Conservation (phyloP, 2,797 vertebrate species). For the Antrozous pallidus region DNA sequence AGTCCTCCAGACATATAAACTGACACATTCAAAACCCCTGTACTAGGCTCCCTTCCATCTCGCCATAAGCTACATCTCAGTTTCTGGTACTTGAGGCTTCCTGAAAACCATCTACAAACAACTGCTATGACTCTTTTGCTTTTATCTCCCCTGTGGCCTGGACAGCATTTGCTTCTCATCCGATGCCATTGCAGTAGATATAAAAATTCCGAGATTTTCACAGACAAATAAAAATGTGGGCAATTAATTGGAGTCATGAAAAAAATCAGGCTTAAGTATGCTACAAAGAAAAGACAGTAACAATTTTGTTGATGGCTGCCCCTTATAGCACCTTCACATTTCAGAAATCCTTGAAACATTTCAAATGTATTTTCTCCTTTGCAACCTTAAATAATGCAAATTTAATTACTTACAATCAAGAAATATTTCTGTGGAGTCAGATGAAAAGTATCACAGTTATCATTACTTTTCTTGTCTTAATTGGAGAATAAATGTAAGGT, state of each 20-base stretch:
- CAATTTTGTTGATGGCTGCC: neutral
- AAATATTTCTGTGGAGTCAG: constrained; percentile 59
- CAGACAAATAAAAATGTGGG: neutral
- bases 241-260: neutral
- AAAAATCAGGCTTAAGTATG: neutral
- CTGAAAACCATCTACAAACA: neutral
- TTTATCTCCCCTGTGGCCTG: neutral
- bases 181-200: neutral
- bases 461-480: constrained; percentile 69
- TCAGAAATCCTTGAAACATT: constrained; percentile 14
- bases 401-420: neutral
- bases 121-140: neutral
- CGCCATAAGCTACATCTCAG: neutral
- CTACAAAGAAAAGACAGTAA: neutral
- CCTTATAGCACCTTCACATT: neutral
- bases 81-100: neutral
- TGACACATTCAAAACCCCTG: neutral
- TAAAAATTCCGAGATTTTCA: neutral
- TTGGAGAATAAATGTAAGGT: constrained; percentile 78
- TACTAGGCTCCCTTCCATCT: neutral
- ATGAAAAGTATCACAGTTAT: constrained; percentile 71
- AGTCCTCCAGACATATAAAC: neutral
- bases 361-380: constrained; percentile 32
- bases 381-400: neutral
- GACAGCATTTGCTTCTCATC: neutral